phyloP scores from a whole-genome alignment of 2,113 vertebrate genomes.

The Macquaria ambigua region DNA sequence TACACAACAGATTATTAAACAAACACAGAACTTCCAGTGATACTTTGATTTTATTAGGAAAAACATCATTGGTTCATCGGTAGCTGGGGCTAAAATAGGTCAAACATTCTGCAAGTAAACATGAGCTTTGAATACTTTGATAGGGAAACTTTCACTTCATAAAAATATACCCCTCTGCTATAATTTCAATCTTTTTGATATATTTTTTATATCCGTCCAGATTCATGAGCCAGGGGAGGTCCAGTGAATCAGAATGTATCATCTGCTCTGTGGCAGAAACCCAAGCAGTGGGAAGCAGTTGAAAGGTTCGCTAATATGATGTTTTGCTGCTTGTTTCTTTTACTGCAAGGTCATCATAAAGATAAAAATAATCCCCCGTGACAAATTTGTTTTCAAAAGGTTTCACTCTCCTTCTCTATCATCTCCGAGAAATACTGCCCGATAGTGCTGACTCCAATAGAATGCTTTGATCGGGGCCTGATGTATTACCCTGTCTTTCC shows the following conservation, averaged over 20 bases:
- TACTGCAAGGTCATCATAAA: slow-evolving; percentile 85
- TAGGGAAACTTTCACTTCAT: slow-evolving; percentile 22
- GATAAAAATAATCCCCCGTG: slow-evolving; percentile 83
- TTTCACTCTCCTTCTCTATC: slow-evolving; percentile 81
- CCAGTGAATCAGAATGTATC: slow-evolving; percentile 68
- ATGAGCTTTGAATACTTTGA: slow-evolving; percentile 30
- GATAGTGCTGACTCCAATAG: slow-evolving; percentile 80
- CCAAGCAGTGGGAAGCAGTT: slow-evolving; percentile 64
- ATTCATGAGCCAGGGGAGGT: slow-evolving; percentile 53
- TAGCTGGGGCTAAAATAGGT: slow-evolving; percentile 36
- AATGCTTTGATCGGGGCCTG: slow-evolving; percentile 80
- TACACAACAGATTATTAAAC: slow-evolving; percentile 49
- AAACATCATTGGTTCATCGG: slow-evolving; percentile 25
- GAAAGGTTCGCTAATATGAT: slow-evolving; percentile 74
- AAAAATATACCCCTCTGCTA: slow-evolving; percentile 28
- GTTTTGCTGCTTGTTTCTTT: slow-evolving; percentile 79
- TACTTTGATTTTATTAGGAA: slow-evolving; percentile 35
- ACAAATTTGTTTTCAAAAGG: slow-evolving; percentile 85
- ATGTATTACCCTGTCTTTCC: slow-evolving; percentile 80
- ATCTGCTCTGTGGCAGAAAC: slow-evolving; percentile 62
- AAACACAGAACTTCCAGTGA: slow-evolving; percentile 4
- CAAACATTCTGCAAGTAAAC: slow-evolving; percentile 52
- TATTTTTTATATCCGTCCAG: slow-evolving; percentile 59
- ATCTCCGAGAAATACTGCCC: slow-evolving; percentile 74
- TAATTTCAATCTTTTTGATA: slow-evolving; percentile 68